Percentiles rank a stretch among this genome's conserved stretches.
These are phyloP conservation scores for Tricholauxania praeusta DNA, from an alignment of 2,888 invertebrate genomes.

Conservation along the genomic window DNA sequence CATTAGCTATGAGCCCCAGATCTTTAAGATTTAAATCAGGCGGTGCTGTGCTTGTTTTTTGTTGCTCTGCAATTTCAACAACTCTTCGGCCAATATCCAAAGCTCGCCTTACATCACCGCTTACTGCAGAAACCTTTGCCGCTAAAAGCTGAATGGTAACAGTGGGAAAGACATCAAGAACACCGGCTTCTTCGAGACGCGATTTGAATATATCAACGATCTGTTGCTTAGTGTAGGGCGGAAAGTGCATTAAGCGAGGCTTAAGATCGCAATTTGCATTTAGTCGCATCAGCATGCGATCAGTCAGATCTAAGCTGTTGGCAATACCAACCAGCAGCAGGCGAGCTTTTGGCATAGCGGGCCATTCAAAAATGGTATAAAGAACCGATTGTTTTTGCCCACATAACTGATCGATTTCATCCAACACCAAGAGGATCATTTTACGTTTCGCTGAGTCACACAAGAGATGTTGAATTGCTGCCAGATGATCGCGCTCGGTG, in stretches of 20 bases:
- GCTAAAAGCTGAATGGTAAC: slow-evolving; percentile 92
- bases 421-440: slow-evolving; percentile 86
- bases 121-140: slow-evolving; percentile 91
- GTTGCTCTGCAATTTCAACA: slow-evolving; percentile 81
- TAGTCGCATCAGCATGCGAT: slow-evolving; percentile 87
- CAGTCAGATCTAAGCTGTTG: slow-evolving; percentile 95
- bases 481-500: slow-evolving; percentile 76
- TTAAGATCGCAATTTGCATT: slow-evolving; percentile 81
- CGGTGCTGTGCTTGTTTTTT: slow-evolving; percentile 56
- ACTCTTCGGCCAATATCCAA: slow-evolving; percentile 93
- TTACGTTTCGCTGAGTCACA: slow-evolving; percentile 71
- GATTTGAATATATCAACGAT: slow-evolving; percentile 87
- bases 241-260: slow-evolving; percentile 86
- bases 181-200: slow-evolving; percentile 79
- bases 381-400: slow-evolving; percentile 84
- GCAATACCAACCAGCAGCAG: slow-evolving; percentile 92
- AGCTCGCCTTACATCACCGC: slow-evolving; percentile 95
- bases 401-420: slow-evolving; percentile 95
- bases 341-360: slow-evolving; percentile 75
- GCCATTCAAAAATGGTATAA: slow-evolving; percentile 96
- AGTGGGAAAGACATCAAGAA: slow-evolving; percentile 80
- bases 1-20: slow-evolving; percentile 52
- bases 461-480: slow-evolving; percentile 79
- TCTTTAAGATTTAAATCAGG: slow-evolving; percentile 60
- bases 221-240: slow-evolving; percentile 91